Evolutionary conservation across 2,797 vertebrate genomes (phyloP).

Genomic region (Coendou prehensilis): DNA sequence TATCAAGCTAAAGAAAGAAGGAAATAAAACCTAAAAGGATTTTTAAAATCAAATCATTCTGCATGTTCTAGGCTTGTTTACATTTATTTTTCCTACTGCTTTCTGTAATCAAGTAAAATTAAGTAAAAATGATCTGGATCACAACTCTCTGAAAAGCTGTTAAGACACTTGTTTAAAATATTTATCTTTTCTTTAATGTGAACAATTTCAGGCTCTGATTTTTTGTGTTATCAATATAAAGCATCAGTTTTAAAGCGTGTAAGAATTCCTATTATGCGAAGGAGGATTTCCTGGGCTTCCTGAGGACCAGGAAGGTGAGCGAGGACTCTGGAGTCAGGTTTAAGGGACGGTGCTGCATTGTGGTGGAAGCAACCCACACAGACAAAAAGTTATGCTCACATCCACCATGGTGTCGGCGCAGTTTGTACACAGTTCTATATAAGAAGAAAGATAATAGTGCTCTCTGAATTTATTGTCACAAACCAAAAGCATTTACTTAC

Average conservation of each 20-base stretch:
- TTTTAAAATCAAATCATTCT: conserved; percentile 31
- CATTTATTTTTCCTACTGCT: not conserved
- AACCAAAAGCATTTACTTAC: not conserved
- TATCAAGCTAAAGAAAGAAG: conserved; percentile 3
- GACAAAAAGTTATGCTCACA: not conserved
- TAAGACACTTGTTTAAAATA: not conserved
- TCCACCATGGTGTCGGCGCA: not conserved
- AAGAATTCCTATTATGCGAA: not conserved
- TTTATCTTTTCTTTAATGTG: not conserved
- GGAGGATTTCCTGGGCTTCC: not conserved
- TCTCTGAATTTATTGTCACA: not conserved
- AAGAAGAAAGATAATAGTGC: not conserved
- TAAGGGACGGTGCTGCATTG: no score
- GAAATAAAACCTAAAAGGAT: not conserved
- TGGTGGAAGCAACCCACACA: not conserved
- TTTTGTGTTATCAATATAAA: not conserved
- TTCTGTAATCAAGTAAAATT: conserved; percentile 40
- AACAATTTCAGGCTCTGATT: not conserved
- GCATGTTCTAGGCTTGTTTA: not conserved
- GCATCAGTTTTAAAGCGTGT: not conserved
- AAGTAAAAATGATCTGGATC: conserved; percentile 8
- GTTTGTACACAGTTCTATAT: not conserved
- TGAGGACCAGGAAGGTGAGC: not conserved
- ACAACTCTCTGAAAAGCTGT: not conserved
- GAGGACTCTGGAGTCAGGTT: not conserved